Percentiles rank a stretch among this genome's conserved stretches.
Evolutionary conservation across 2,888 invertebrate genomes (phyloP).

Genomic region (Proisotoma minuta): DNA sequence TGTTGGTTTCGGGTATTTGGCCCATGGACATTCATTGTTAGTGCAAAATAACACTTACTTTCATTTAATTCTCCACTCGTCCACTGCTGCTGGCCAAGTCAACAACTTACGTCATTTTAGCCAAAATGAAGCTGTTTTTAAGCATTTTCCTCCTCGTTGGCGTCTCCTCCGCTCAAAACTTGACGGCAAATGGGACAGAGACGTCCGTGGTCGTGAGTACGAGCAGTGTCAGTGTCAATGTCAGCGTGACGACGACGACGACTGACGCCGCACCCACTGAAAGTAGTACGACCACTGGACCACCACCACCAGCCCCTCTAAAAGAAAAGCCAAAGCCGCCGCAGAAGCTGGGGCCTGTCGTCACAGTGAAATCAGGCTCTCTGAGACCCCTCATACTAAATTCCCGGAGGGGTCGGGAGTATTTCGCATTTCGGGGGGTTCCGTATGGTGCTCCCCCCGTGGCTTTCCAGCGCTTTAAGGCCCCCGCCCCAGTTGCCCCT

Average conservation of each 20-base stretch:
- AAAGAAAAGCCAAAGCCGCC: neutral
- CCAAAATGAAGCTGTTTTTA: too few species aligned
- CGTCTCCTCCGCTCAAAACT: neutral
- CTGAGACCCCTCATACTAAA: constrained; percentile 25
- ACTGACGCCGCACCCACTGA: neutral
- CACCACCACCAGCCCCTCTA: neutral
- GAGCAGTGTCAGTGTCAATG: neutral
- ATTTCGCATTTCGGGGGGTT: constrained; percentile 38
- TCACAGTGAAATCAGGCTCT: constrained; percentile 30
- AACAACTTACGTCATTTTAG: too few species aligned
- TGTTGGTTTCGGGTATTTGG: too few species aligned
- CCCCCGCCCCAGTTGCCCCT: constrained; percentile 25
- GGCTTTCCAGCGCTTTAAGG: constrained; percentile 20
- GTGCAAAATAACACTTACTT: too few species aligned
- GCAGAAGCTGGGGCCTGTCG: constrained; percentile 26
- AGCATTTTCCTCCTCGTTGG: neutral
- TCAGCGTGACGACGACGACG: neutral
- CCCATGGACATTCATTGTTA: too few species aligned
- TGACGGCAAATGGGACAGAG: neutral
- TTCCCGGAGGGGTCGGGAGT: constrained; percentile 31
- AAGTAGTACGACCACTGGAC: neutral
- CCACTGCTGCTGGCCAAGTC: too few species aligned
- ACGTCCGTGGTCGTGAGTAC: neutral
- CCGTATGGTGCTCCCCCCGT: constrained; percentile 37
- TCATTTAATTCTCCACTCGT: too few species aligned